Base-by-base conservation (phyloP, 2,797 vertebrate species). In the Hafferia zeledoni region DNA sequence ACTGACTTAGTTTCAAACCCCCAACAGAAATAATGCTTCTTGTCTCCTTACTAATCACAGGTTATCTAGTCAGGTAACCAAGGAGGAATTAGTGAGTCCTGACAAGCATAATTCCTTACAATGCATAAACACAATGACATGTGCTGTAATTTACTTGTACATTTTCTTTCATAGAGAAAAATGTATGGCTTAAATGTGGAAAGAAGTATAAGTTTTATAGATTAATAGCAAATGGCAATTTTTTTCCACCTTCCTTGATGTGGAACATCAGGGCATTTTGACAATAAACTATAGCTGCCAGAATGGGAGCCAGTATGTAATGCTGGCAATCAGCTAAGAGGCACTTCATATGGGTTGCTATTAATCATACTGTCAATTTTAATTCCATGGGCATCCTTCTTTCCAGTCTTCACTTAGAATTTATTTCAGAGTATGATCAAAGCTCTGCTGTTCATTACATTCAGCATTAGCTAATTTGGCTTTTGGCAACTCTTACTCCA, bases 391-490 rank as follows among this genome's bases (percentile, higher is more conserved):
- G 56, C 80, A 82, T 84, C 75, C 79, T 95, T 91, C 91, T 70
- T 55, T 85, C 72, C 71, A 44, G 43, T 93, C 89, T 96, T 95
- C 87, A 83, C 74, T 94, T 76, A 61, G 55, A 92, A 94, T 95
- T 93, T 94, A 94, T 95, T 96, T 96, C 85, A 87, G 61, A 93
- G 59, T 25, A 2, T 79, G 75, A 89, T 92, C 84, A 95, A 90
- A 94, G 86, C 87, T 84, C 82, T 94, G 41, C 69, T 90, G 55
- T 96, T 96, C 87, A 72, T 96, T 93, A 83, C 69, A 44, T 81
- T 91, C 67, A 90, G 74, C 88, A 94, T 93, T 94, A 95, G 87
- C 89, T 96, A 72, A 95, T 97, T 97, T 90, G 71, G 49, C 72
- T 96, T 93, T 96, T 96, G 96, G 87, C 93, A 88, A 23, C 74